These are phyloP conservation scores for Ophion ventricosus DNA, from an alignment of 2,888 invertebrate genomes.

Conservation along the genomic window DNA sequence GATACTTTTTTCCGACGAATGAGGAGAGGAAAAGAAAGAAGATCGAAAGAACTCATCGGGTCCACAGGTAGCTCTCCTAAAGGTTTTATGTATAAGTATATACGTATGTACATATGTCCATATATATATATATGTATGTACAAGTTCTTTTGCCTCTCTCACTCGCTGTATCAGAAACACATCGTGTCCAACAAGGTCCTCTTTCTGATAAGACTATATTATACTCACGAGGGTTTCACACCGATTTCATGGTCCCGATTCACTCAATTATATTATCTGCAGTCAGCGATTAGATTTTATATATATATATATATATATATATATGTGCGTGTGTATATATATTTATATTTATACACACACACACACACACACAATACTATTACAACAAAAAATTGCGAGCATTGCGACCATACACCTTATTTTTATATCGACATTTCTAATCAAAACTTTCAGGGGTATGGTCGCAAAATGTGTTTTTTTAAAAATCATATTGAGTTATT, in stretches of 20 bases:
- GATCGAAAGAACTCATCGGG: conserved; percentile 42
- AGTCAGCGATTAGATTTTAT: conserved; percentile 44
- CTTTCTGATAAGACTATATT: conserved; percentile 80
- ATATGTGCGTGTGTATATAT: too few relatives aligned
- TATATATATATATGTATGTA: neutral
- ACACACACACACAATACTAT: too few relatives aligned
- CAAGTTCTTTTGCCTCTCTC: conserved; percentile 55
- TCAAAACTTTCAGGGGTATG: too few relatives aligned
- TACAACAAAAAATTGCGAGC: too few relatives aligned
- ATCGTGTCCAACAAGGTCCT: conserved; percentile 81
- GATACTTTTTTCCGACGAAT: conserved; percentile 57
- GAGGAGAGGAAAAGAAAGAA: conserved; percentile 34
- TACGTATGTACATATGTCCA: neutral
- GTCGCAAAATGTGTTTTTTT: too few relatives aligned
- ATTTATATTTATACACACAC: neutral
- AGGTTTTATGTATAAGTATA: neutral
- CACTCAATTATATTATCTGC: conserved; percentile 71
- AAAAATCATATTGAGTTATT: too few relatives aligned
- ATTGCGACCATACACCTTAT: too few relatives aligned
- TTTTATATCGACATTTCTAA: too few relatives aligned
- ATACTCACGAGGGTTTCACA: conserved; percentile 75
- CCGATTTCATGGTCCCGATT: conserved; percentile 70
- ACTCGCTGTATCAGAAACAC: conserved; percentile 80
- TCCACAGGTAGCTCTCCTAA: conserved; percentile 55
- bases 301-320: neutral